A percentile compares a stretch with the other conserved stretches of the same genome.
Evolutionary conservation across 1,140 invertebrate species (phyloP).

Genomic region (Nebria ingens): DNA sequence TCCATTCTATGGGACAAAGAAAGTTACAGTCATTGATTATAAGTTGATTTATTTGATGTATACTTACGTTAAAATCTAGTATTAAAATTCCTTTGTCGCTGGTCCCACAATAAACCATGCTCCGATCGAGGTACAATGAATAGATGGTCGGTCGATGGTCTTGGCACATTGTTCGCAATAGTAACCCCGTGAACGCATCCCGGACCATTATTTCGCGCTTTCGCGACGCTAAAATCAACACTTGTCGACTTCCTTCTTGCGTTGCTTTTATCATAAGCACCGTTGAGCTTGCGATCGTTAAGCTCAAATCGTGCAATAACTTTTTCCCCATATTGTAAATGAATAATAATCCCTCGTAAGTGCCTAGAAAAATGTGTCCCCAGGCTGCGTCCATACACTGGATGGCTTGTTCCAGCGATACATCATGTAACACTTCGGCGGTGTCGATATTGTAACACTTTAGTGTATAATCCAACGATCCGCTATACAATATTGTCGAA

Average conservation of each 20-base stretch:
- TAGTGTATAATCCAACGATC: not conserved
- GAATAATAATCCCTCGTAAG: slow-evolving; percentile 36
- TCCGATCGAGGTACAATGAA: slow-evolving; percentile 35
- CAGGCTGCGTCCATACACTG: slow-evolving; percentile 40
- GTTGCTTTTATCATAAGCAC: slow-evolving; percentile 38
- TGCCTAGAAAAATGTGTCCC: slow-evolving; percentile 37
- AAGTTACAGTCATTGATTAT: not conserved
- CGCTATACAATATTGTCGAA: not conserved
- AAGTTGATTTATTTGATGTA: slow-evolving; percentile 11
- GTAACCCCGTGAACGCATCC: slow-evolving; percentile 36
- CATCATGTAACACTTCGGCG: slow-evolving; percentile 22
- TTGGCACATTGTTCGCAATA: slow-evolving; percentile 35
- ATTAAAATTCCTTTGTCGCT: slow-evolving; percentile 37
- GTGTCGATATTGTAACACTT: slow-evolving; percentile 4
- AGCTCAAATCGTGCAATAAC: not conserved
- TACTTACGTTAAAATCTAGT: slow-evolving; percentile 38
- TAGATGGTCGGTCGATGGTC: slow-evolving; percentile 36
- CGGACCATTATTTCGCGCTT: slow-evolving; percentile 38
- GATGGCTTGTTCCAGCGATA: slow-evolving; percentile 32
- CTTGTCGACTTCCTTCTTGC: slow-evolving; percentile 35
- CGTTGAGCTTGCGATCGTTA: slow-evolving; percentile 24
- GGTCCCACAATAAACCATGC: slow-evolving; percentile 40
- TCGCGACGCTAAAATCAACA: slow-evolving; percentile 38
- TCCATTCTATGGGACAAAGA: no score
- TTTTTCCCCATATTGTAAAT: slow-evolving; percentile 33